Conservation (phyloP, 2,888 invertebrate genomes). For the Stenotaenia linearis region DNA sequence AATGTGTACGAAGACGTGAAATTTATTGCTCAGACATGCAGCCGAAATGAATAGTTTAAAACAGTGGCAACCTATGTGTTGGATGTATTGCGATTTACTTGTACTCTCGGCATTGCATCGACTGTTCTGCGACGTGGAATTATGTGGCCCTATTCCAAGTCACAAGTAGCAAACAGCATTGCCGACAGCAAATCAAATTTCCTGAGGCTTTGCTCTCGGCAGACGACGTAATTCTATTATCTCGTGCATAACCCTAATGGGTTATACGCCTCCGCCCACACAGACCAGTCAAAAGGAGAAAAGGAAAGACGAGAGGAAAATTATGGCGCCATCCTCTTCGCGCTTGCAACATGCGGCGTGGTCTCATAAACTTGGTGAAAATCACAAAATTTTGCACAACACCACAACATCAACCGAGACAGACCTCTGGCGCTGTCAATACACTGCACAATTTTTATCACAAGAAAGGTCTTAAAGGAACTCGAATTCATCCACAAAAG, state of each 20-base stretch:
- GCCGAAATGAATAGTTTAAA: slow-evolving; percentile 4
- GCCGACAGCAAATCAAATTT: slow-evolving; percentile 31
- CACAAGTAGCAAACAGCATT: neutral
- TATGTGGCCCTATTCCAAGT: neutral
- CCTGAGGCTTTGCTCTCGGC: slow-evolving; percentile 8
- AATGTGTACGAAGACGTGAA: neutral
- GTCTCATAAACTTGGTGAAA: neutral
- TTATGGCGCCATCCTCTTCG: slow-evolving; percentile 6
- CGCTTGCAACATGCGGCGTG: neutral
- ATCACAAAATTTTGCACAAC: neutral
- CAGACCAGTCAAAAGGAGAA: neutral
- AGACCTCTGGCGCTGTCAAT: neutral
- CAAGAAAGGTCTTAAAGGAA: neutral
- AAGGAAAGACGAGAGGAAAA: neutral
- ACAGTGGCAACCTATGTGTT: neutral
- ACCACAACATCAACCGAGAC: neutral
- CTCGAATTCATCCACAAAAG: neutral
- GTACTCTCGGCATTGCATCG: neutral
- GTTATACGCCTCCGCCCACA: neutral
- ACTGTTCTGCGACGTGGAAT: neutral
- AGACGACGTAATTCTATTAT: slow-evolving; percentile 30
- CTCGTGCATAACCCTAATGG: slow-evolving; percentile 32
- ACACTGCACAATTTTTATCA: neutral
- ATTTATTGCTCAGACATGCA: slow-evolving; percentile 17
- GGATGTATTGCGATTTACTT: neutral